phyloP scores from a whole-genome alignment of 2,113 vertebrate species.

The Phalacrocorax pelagicus region DNA sequence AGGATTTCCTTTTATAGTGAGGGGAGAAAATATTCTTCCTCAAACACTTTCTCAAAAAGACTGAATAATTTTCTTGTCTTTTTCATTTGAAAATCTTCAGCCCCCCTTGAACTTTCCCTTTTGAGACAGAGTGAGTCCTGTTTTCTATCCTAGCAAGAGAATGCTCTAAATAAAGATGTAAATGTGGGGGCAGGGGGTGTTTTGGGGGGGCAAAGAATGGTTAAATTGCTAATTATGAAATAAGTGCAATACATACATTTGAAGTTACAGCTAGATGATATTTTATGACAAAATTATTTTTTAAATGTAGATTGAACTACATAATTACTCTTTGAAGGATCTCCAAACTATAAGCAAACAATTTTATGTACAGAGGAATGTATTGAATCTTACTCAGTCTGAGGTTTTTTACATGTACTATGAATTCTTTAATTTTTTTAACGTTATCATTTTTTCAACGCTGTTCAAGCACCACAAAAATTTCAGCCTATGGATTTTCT shows the following conservation, averaged over 20 bases:
- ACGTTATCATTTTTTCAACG: background rate
- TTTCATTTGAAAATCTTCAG: background rate
- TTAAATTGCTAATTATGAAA: background rate
- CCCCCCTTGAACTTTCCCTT: background rate
- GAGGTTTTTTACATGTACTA: background rate
- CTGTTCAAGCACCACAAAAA: background rate
- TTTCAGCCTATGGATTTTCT: background rate
- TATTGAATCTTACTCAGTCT: background rate
- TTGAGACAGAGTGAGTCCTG: background rate
- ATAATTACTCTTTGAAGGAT: background rate
- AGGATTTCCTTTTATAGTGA: background rate
- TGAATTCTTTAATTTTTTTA: background rate
- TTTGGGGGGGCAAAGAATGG: background rate
- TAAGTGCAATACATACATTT: background rate
- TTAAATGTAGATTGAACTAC: background rate
- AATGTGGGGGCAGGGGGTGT: rapidly evolving
- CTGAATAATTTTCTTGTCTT: background rate
- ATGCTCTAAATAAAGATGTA: background rate
- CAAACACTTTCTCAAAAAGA: background rate
- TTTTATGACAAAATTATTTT: background rate
- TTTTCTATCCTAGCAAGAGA: background rate
- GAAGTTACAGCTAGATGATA: background rate
- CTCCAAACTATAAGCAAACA: background rate
- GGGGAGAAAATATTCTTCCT: background rate
- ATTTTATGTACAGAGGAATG: background rate